A percentile compares a stretch with the other conserved stretches of the same genome.
phyloP scores from a whole-genome alignment of 2,888 invertebrate genomes.

The Brassicogethes aeneus region DNA sequence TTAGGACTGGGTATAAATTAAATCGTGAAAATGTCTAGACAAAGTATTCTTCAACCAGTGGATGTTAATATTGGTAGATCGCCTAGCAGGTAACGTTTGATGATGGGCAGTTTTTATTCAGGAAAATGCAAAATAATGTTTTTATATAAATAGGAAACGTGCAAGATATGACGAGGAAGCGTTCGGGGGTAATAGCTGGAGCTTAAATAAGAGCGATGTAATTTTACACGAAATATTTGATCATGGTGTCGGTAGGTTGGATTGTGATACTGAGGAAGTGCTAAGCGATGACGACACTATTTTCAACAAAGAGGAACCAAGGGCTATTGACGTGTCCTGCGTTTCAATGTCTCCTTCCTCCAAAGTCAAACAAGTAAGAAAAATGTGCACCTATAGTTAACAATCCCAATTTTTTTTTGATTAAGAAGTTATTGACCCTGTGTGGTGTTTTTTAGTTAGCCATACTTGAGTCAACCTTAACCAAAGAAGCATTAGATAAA shows the following conservation, averaged over 20 bases:
- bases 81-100: slow-evolving; percentile 33
- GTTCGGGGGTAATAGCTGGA: slow-evolving; percentile 25
- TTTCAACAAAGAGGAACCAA: slow-evolving; percentile 22
- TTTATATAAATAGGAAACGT: slow-evolving; percentile 37
- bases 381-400: neutral
- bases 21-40: slow-evolving; percentile 17
- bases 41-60: slow-evolving; percentile 27
- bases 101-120: too few species aligned
- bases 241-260: slow-evolving; percentile 52
- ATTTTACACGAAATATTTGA: slow-evolving; percentile 47
- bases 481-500: slow-evolving; percentile 31
- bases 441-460: slow-evolving; percentile 24
- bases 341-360: slow-evolving; percentile 26
- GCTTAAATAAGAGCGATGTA: slow-evolving; percentile 32
- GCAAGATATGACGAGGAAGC: slow-evolving; percentile 28
- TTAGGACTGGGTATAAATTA: neutral
- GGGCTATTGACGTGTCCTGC: slow-evolving; percentile 26
- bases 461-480: slow-evolving; percentile 31
- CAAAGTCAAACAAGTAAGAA: slow-evolving; percentile 24
- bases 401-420: neutral
- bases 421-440: slow-evolving; percentile 3
- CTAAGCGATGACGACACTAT: slow-evolving; percentile 25
- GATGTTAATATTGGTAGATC: slow-evolving; percentile 29
- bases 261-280: slow-evolving; percentile 30
- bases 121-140: too few species aligned